A percentile compares a stretch with the other conserved stretches of the same genome.
These are phyloP conservation scores for Dolichopus griseipennis DNA, from an alignment of 2,888 invertebrate genomes.

Conservation along the genomic window DNA sequence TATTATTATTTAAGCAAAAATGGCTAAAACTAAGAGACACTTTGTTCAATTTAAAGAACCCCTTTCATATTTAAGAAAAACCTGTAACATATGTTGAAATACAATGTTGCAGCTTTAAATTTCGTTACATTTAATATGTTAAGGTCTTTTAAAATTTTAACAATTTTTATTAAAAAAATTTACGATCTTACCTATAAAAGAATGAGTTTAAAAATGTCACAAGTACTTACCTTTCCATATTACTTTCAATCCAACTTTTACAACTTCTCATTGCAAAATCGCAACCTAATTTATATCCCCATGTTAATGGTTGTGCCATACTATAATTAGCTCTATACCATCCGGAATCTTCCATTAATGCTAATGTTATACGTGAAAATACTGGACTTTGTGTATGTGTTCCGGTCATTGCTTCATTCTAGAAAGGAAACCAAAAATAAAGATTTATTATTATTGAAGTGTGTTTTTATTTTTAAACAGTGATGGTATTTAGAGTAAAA, in stretches of 20 bases:
- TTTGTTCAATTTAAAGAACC: too few relatives aligned
- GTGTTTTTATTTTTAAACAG: neutral
- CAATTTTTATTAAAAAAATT: too few relatives aligned
- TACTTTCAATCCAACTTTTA: constrained; percentile 87
- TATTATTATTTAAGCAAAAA: too few relatives aligned
- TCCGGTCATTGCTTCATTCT: constrained; percentile 99
- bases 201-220: too few relatives aligned
- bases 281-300: constrained; percentile 90
- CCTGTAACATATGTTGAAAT: too few relatives aligned
- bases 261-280: constrained; percentile 90
- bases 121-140: too few relatives aligned
- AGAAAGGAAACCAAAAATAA: too few relatives aligned
- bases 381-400: constrained; percentile 97
- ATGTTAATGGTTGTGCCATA: constrained; percentile 76
- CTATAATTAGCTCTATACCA: constrained; percentile 91
- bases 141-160: too few relatives aligned
- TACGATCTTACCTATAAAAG: too few relatives aligned
- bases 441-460: neutral
- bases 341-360: constrained; percentile 96
- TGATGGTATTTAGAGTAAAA: neutral
- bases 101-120: too few relatives aligned
- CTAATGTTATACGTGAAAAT: constrained; percentile 89
- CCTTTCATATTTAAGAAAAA: too few relatives aligned
- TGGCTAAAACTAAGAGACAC: too few relatives aligned
- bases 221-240: constrained; percentile 53